A percentile compares a stretch with the other conserved stretches of the same genome.
These are phyloP conservation scores for Drosophila neocordata DNA, from an alignment of 1,140 invertebrate species.

Conservation along the genomic window DNA sequence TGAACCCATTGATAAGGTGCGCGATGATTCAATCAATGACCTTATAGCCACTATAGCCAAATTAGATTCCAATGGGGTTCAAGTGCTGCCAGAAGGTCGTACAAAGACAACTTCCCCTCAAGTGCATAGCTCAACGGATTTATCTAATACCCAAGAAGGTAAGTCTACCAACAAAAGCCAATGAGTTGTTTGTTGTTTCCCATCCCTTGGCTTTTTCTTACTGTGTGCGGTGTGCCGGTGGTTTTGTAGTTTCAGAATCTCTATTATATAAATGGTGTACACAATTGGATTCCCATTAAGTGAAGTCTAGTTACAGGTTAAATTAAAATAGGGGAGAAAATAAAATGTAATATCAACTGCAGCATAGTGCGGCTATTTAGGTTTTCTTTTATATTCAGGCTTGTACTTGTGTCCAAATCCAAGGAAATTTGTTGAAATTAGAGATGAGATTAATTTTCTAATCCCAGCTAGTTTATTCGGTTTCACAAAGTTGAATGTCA, in stretches of 20 bases:
- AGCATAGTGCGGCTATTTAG: too few relatives aligned
- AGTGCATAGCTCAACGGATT: slow-evolving; percentile 86
- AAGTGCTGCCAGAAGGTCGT: slow-evolving; percentile 86
- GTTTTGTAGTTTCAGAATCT: slow-evolving; percentile 26
- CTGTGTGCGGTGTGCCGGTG: slow-evolving; percentile 43
- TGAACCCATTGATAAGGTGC: slow-evolving; percentile 88
- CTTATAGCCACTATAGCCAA: slow-evolving; percentile 92
- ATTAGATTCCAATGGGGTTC: slow-evolving; percentile 91
- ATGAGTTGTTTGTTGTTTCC: not conserved
- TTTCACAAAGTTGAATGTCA: too few relatives aligned
- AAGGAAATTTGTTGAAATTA: too few relatives aligned
- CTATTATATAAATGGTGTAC: not conserved
- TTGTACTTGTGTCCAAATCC: too few relatives aligned
- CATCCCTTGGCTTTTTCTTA: not conserved
- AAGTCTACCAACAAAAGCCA: slow-evolving; percentile 23
- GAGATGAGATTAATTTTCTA: too few relatives aligned
- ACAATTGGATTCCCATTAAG: not conserved
- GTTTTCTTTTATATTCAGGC: too few relatives aligned
- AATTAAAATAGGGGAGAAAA: not conserved
- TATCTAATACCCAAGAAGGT: slow-evolving; percentile 82
- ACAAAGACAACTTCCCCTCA: slow-evolving; percentile 84
- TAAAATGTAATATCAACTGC: not conserved
- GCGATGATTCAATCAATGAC: slow-evolving; percentile 92
- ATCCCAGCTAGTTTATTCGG: too few relatives aligned
- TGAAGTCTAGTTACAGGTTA: not conserved